phyloP scores from a whole-genome alignment of 2,113 vertebrate genomes.

The Lanius collurio region DNA sequence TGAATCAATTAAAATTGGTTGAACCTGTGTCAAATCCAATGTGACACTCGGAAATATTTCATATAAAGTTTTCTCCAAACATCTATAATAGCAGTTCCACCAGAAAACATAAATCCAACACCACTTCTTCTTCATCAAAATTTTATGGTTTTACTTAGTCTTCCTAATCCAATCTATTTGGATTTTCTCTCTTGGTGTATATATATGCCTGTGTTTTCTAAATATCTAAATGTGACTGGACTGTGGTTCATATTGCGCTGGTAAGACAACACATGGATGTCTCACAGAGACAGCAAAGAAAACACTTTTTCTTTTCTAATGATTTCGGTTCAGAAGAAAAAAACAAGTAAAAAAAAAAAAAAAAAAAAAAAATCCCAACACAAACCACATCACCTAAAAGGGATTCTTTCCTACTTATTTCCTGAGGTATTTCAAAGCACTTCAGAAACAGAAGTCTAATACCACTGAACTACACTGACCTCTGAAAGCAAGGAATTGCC shows the following conservation, averaged over 20 bases:
- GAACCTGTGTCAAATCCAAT: neutral
- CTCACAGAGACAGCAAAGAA: neutral
- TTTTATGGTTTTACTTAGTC: neutral
- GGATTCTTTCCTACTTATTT: conserved; percentile 16
- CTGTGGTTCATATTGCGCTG: neutral
- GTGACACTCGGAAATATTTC: neutral
- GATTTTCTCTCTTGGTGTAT: neutral
- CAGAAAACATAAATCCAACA: neutral
- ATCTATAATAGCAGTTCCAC: neutral
- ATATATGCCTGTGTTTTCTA: neutral
- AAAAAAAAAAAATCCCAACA: neutral
- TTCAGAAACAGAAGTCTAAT: neutral
- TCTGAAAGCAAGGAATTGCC: neutral
- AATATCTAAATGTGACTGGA: neutral
- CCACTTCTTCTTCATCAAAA: neutral
- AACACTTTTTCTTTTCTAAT: neutral
- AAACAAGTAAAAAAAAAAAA: neutral
- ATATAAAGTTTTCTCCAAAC: neutral
- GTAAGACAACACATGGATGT: neutral
- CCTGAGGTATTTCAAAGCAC: conserved; percentile 24
- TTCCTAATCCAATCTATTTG: neutral
- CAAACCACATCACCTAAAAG: neutral
- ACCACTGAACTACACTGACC: neutral
- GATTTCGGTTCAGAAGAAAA: neutral
- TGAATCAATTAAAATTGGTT: neutral